These are phyloP conservation scores for Apotomis capreana DNA, from an alignment of 2,888 invertebrate species.

Conservation along the genomic window DNA sequence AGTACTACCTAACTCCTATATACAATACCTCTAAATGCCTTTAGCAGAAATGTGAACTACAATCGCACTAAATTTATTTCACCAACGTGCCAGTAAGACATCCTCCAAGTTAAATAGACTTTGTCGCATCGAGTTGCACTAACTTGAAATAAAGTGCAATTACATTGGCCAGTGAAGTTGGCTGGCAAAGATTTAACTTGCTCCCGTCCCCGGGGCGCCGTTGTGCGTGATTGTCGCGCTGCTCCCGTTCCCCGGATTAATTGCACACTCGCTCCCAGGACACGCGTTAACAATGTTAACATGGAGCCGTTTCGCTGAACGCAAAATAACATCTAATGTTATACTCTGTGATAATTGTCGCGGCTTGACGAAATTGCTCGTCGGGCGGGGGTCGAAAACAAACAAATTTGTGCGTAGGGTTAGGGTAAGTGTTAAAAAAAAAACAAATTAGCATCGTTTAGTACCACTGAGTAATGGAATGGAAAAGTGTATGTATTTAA, in stretches of 20 bases:
- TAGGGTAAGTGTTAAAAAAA: no score
- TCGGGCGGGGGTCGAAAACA: constrained; percentile 27
- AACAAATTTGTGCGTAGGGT: constrained; percentile 26
- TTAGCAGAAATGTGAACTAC: no score
- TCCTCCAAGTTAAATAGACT: constrained; percentile 40
- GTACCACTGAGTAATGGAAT: no score
- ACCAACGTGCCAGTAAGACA: constrained; percentile 8
- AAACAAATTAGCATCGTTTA: no score
- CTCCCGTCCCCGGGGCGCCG: constrained; percentile 74
- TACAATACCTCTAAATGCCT: background rate
- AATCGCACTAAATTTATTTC: background rate
- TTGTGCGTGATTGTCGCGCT: constrained; percentile 78
- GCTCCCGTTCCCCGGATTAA: constrained; percentile 66
- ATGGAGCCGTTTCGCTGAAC: constrained; percentile 66
- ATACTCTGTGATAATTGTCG: constrained; percentile 70
- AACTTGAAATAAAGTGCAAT: constrained; percentile 51
- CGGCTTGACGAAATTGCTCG: constrained; percentile 47
- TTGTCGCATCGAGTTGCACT: constrained; percentile 44
- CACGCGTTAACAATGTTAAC: constrained; percentile 77
- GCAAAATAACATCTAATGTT: constrained; percentile 77
- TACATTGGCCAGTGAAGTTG: constrained; percentile 52
- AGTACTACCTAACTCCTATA: background rate
- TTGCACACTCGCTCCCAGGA: constrained; percentile 75
- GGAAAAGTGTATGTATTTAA: no score
- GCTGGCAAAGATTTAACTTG: constrained; percentile 81